Percentiles rank a stretch among this genome's conserved stretches.
These are phyloP conservation scores for Micronisus gabar DNA, from an alignment of 2,113 vertebrate species.

Conservation along the genomic window DNA sequence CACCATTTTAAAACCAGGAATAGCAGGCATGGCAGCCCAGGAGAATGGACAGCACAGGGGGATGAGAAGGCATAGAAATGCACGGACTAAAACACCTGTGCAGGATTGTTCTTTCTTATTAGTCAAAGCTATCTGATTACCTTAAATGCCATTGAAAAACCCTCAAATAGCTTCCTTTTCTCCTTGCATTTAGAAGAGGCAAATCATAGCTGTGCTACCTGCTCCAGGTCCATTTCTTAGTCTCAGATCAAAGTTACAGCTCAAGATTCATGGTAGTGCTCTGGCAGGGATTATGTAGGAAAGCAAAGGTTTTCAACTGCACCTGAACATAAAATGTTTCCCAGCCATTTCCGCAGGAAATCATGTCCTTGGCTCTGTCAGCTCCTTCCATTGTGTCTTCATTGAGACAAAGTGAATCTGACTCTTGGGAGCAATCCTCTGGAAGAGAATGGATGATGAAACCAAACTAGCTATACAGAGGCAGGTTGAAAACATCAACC, in stretches of 20 bases:
- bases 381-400: neutral
- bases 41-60: neutral
- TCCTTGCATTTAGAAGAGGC: neutral
- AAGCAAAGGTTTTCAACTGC: neutral
- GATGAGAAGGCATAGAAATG: neutral
- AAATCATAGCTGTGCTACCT: neutral
- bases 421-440: neutral
- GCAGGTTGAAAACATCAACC: neutral
- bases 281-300: neutral
- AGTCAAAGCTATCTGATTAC: neutral
- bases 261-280: neutral
- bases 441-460: neutral
- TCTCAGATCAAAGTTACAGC: neutral
- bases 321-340: constrained; percentile 31
- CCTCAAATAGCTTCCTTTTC: neutral
- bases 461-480: neutral
- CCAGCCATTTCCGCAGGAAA: neutral
- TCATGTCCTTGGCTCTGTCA: neutral
- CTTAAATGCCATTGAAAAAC: neutral
- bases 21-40: too few relatives aligned
- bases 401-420: neutral
- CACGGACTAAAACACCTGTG: neutral
- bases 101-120: neutral
- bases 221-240: neutral
- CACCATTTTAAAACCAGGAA: neutral